Percentiles rank a stretch among this genome's conserved stretches.
phyloP scores from a whole-genome alignment of 2,113 vertebrate species.

The Notothenia rossii region DNA sequence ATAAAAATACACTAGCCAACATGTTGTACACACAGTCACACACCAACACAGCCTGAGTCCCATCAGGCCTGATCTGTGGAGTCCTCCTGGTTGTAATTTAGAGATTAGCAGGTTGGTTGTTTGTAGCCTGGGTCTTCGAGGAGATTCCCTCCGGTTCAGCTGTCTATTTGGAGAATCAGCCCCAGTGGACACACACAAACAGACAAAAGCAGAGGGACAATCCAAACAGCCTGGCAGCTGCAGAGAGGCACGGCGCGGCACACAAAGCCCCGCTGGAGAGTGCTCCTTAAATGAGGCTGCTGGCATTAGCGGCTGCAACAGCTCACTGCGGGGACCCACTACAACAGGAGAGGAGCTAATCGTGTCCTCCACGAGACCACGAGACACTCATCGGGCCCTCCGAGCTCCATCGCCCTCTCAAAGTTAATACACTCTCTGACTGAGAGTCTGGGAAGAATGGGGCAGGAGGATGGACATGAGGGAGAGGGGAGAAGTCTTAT shows the following conservation, averaged over 20 bases:
- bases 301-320: conserved; percentile 10
- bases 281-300: conserved; percentile 51
- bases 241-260: background rate
- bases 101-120: conserved; percentile 42
- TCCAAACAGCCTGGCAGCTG: conserved; percentile 42
- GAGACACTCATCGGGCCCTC: conserved; percentile 41
- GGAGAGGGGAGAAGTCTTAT: background rate
- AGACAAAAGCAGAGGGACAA: conserved; percentile 19
- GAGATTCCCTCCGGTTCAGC: conserved; percentile 30
- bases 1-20: background rate
- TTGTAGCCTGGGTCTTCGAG: conserved; percentile 40
- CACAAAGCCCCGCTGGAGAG: conserved; percentile 17
- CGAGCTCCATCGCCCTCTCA: conserved; percentile 42
- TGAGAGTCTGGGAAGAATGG: conserved; percentile 21
- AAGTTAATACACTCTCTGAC: conserved; percentile 58
- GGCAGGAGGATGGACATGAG: background rate
- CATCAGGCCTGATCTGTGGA: conserved; percentile 9
- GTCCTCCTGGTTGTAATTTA: conserved; percentile 38
- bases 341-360: conserved; percentile 53
- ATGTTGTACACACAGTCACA: background rate
- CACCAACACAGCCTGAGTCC: conserved; percentile 5
- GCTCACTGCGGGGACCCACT: conserved; percentile 10
- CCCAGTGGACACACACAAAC: background rate
- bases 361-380: conserved; percentile 31
- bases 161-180: conserved; percentile 35